Evolutionary conservation across 2,797 vertebrate species (phyloP).

Genomic region (Australoheros facetus): DNA sequence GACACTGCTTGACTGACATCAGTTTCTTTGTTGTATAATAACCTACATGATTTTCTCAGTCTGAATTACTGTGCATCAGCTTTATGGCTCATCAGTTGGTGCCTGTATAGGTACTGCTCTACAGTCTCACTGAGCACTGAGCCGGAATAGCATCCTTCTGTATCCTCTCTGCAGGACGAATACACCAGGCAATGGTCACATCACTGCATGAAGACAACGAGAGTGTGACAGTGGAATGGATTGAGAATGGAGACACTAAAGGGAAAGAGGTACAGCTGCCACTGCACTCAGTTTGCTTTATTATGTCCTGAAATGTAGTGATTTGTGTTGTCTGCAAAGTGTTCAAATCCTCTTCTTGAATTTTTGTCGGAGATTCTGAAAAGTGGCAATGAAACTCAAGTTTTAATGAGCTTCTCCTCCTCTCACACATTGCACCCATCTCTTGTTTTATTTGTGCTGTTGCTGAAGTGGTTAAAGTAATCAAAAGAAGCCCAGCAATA

Average conservation of each 20-base stretch:
- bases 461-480: background rate
- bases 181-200: constrained; percentile 99
- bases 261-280: constrained; percentile 90
- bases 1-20: background rate
- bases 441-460: background rate
- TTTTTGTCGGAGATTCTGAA: background rate
- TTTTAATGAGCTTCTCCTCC: background rate
- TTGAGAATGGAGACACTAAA: constrained; percentile 99
- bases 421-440: background rate
- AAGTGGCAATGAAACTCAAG: background rate
- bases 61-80: background rate
- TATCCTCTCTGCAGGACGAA: constrained; percentile 83
- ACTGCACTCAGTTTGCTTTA: background rate
- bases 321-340: background rate
- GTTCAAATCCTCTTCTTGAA: background rate
- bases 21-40: background rate
- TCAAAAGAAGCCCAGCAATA: no score
- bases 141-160: constrained; percentile 6
- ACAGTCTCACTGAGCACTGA: constrained; percentile 4
- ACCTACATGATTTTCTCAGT: background rate
- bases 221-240: constrained; percentile 98
- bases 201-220: constrained; percentile 96
- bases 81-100: background rate
- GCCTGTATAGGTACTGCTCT: background rate
- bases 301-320: background rate